Percentiles rank a stretch among this genome's conserved stretches.
These are phyloP conservation scores for Conus canariensis DNA, from an alignment of 2,888 invertebrate genomes.

Conservation along the genomic window DNA sequence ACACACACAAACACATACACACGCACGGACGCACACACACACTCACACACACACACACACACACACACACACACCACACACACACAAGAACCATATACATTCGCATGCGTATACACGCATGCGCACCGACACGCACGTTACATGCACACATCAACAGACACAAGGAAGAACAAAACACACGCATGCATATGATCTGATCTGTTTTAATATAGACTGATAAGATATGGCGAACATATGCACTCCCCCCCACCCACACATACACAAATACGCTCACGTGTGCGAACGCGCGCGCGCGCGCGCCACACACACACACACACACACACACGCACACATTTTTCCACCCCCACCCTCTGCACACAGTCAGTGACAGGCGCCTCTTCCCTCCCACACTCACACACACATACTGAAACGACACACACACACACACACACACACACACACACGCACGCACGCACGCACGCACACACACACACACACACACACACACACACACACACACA, in stretches of 20 bases:
- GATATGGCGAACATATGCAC: not conserved
- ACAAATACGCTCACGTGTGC: not conserved
- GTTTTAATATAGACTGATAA: too few relatives aligned
- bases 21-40: not conserved
- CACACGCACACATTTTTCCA: not conserved
- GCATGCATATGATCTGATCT: not conserved
- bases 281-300: not conserved
- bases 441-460: not conserved
- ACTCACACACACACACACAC: not conserved
- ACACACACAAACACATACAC: not conserved
- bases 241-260: not conserved
- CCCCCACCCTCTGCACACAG: too few relatives aligned
- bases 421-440: not conserved
- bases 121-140: not conserved
- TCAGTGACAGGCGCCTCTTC: too few relatives aligned
- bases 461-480: constrained; percentile 2
- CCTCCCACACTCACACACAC: not conserved
- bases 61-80: not conserved
- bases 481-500: constrained; percentile 10
- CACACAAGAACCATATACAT: not conserved
- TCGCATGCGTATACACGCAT: too few relatives aligned
- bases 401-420: not conserved
- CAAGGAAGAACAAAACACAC: not conserved
- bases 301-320: not conserved
- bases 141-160: not conserved